phyloP scores from a whole-genome alignment of 2,888 invertebrate species.

The Amaurobius ferox region DNA sequence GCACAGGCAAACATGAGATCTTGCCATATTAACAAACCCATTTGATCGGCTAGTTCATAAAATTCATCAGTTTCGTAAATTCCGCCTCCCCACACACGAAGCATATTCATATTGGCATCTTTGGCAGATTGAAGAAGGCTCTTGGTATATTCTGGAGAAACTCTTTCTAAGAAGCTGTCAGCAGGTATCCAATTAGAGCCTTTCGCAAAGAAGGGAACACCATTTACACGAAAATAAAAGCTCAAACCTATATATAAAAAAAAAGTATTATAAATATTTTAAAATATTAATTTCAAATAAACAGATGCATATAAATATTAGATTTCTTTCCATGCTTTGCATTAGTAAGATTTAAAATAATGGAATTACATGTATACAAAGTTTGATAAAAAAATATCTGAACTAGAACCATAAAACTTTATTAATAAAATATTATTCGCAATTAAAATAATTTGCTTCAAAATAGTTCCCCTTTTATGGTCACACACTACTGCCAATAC shows the following conservation, averaged over 20 bases:
- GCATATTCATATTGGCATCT: constrained; percentile 91
- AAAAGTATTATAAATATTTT: neutral
- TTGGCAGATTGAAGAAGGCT: constrained; percentile 84
- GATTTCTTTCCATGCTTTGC: too few species aligned
- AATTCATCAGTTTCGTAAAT: constrained; percentile 93
- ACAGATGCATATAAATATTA: too few species aligned
- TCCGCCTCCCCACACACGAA: constrained; percentile 99
- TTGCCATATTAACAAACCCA: constrained; percentile 97
- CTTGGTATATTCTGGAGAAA: constrained; percentile 81
- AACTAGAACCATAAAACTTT: too few species aligned
- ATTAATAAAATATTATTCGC: too few species aligned
- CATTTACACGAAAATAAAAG: constrained; percentile 93
- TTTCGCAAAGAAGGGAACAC: constrained; percentile 92
- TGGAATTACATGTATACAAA: too few species aligned
- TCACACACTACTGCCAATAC: too few species aligned
- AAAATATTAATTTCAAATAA: too few species aligned
- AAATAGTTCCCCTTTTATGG: too few species aligned
- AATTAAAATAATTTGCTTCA: too few species aligned
- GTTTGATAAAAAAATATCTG: too few species aligned
- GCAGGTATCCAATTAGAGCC: constrained; percentile 96
- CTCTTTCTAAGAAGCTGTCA: constrained; percentile 87
- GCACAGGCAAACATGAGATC: constrained; percentile 98
- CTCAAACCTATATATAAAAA: constrained; percentile 76
- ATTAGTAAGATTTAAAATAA: too few species aligned
- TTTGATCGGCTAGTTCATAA: constrained; percentile 89